Evolutionary conservation across 2,888 invertebrate species (phyloP).

Genomic region (Argyresthia albistria): DNA sequence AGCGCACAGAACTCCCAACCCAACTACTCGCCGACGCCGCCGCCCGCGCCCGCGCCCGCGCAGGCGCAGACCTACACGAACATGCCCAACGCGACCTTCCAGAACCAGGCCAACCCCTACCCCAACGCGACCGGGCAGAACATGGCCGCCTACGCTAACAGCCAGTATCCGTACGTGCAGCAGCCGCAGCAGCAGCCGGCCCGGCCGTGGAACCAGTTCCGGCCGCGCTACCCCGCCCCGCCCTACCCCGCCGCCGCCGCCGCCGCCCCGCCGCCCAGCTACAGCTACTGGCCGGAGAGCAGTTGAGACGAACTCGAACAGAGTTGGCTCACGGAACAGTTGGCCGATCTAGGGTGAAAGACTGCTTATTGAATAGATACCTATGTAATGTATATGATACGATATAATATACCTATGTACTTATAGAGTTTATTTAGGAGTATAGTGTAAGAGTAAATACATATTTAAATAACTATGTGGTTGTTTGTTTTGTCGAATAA

Average conservation of each 20-base stretch:
- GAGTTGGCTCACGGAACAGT: conserved; percentile 6
- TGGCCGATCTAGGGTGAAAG: background rate
- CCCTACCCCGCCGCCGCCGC: conserved; percentile 36
- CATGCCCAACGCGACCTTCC: conserved; percentile 45
- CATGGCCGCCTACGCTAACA: conserved; percentile 59
- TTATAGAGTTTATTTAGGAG: background rate
- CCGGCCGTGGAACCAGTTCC: conserved; percentile 44
- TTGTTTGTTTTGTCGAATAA: background rate
- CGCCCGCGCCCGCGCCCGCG: conserved; percentile 37
- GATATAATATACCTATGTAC: too few species aligned
- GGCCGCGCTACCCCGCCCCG: conserved; percentile 55
- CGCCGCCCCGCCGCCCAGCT: conserved; percentile 43
- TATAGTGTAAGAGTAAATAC: background rate
- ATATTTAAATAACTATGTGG: background rate
- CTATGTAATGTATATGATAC: background rate
- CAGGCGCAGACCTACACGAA: conserved; percentile 39
- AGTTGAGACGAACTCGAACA: conserved; percentile 39
- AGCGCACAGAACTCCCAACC: conserved; percentile 40
- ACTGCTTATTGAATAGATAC: conserved; percentile 2
- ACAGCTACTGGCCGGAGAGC: conserved; percentile 56
- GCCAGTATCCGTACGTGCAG: conserved; percentile 48
- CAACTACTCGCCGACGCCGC: conserved; percentile 51
- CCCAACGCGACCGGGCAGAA: conserved; percentile 63
- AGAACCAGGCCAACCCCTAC: conserved; percentile 43
- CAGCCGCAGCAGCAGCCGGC: conserved; percentile 19